Evolutionary conservation across 2,888 invertebrate species (phyloP).

Genomic region (Philereme vetulata): DNA sequence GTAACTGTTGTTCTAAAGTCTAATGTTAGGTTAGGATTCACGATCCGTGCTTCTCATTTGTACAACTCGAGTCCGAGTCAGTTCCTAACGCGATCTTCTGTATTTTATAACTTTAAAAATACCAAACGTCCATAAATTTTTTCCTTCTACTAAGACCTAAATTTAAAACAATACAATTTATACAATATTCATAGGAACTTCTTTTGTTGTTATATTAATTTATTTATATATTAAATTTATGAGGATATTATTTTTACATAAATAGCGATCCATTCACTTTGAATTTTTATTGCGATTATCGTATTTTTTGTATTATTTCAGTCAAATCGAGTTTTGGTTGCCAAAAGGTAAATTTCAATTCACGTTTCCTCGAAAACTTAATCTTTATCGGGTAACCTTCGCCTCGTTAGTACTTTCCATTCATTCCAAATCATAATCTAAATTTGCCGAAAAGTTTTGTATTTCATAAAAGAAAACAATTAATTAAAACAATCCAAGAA

Average conservation of each 20-base stretch:
- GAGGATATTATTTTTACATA: conserved; percentile 80
- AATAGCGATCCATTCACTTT: conserved; percentile 82
- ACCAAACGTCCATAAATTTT: conserved; percentile 82
- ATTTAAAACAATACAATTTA: conserved; percentile 83
- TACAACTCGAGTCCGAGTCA: conserved; percentile 70
- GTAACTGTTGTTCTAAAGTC: conserved; percentile 78
- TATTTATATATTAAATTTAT: conserved; percentile 82
- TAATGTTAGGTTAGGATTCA: conserved; percentile 82
- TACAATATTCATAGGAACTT: conserved; percentile 84
- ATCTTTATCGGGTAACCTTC: conserved; percentile 69
- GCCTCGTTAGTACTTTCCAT: conserved; percentile 64
- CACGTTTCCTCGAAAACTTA: conserved; percentile 80
- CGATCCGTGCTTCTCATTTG: conserved; percentile 79
- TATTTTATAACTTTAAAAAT: conserved; percentile 80
- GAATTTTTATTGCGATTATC: conserved; percentile 62
- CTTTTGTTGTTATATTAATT: conserved; percentile 83
- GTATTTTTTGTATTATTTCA: conserved; percentile 55
- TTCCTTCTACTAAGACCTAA: conserved; percentile 82
- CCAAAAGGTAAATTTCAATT: conserved; percentile 62
- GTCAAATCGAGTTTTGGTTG: conserved; percentile 54
- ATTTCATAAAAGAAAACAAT: conserved; percentile 61
- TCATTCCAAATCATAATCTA: conserved; percentile 65
- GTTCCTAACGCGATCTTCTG: conserved; percentile 74
- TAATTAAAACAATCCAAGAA: conserved; percentile 54
- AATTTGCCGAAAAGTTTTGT: conserved; percentile 76